Evolutionary conservation across 2,888 invertebrate genomes (phyloP), one percentile per base, ranked within the genome.

Genomic region (Scaptomyza tumidula): DNA sequence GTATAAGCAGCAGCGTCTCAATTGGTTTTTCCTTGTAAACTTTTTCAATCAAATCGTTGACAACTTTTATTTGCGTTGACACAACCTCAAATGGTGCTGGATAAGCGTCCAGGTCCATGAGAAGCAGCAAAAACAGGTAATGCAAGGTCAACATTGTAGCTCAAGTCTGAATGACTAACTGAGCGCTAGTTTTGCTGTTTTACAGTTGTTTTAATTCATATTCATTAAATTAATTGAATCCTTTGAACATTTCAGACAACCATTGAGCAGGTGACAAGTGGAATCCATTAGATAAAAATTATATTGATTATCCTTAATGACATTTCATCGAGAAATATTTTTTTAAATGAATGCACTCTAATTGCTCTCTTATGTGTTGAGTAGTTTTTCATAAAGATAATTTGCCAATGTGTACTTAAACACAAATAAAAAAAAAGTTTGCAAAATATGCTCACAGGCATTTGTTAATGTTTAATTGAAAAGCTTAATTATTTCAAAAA

Each of bases 11-110:
- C 9, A 6, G 0, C 39, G 7, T 14, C 11, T 19, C 37, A 37
- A 16, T 52, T 49, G 3, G 59, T 43, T 7, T 62, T 4, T 67
- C 43, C 5, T 35, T 6, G 6, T 63, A 37, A 3, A 53, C 57
- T 6, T 46, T 41, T 3, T 7, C 2, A 13, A 75, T 7, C 1
- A 79, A 7, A 16, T 48, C 13, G 3, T 44, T 41, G 0, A 67
- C 48, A 19, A 52, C 27, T 1, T 29, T 41, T 6, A 29, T 1
- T 11, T 29, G 11, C 1, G 7, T 1, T 2, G 1, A 3, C 9
- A 4, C 16, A 5, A 39, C 3, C 0, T 9, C 16, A 24, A 41
- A 11, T 1, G 10, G n/a, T 11, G 9, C 0, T 11, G 46, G 0
- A 16, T 7, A 16, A 5, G 13, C 33, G 6, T 33, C 6, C 16